These are phyloP conservation scores for Bergia puertoricense DNA, from an alignment of 92 coral and sea anemone species.

Conservation along the genomic window DNA sequence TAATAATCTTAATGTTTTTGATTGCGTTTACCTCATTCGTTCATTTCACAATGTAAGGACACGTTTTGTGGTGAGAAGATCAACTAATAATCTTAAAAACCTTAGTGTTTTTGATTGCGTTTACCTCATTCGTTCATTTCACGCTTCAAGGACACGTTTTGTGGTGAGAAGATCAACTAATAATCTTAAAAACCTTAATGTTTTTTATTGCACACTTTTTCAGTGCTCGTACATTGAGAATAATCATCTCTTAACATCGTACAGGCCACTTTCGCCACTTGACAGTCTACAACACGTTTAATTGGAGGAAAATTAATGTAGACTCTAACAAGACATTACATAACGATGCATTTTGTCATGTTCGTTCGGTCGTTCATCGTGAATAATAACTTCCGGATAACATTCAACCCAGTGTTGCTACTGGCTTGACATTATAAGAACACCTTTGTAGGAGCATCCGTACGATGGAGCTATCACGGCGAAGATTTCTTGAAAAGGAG, in stretches of 20 bases:
- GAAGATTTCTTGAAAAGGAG: slow-evolving; percentile 9
- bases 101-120: not conserved
- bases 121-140: not conserved
- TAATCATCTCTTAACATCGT: not conserved
- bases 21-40: too few relatives aligned
- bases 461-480: slow-evolving; percentile 28
- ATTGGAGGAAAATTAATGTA: not conserved
- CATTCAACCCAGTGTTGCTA: not conserved
- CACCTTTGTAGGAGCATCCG: slow-evolving; percentile 8
- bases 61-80: too few relatives aligned
- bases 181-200: too few relatives aligned
- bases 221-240: not conserved
- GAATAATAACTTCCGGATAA: not conserved
- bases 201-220: not conserved
- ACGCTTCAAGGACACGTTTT: not conserved
- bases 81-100: too few relatives aligned
- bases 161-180: not conserved
- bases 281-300: too few relatives aligned
- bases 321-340: not conserved
- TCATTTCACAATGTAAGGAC: too few relatives aligned
- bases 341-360: not conserved
- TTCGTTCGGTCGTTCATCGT: not conserved
- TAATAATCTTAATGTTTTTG: too few relatives aligned
- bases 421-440: not conserved
- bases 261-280: not conserved